Percentiles rank a stretch among this genome's conserved stretches.
Conservation (phyloP, 2,888 invertebrate genomes). For the Hydraecia micacea region DNA sequence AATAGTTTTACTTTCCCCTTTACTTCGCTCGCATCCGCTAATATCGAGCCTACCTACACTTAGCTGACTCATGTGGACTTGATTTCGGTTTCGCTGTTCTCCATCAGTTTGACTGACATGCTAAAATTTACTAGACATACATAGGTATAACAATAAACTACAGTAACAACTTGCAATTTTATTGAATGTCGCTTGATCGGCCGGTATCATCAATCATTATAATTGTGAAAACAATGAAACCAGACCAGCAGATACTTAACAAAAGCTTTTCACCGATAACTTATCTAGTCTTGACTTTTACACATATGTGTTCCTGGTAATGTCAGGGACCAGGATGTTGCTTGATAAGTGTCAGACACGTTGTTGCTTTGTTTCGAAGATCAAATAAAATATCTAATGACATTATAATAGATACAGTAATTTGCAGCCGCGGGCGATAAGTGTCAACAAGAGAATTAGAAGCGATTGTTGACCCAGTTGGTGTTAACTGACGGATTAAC, state of each 20-base stretch:
- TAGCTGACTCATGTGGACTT: constrained; percentile 86
- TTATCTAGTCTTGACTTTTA: constrained; percentile 40
- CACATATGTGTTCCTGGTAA: constrained; percentile 37
- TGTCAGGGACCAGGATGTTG: constrained; percentile 27
- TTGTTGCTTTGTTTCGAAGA: constrained; percentile 44
- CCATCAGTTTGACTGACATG: constrained; percentile 80
- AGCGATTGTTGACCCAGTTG: constrained; percentile 66
- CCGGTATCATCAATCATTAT: constrained; percentile 71
- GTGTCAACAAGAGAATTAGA: constrained; percentile 57
- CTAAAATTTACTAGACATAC: constrained; percentile 66
- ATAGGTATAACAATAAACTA: constrained; percentile 42
- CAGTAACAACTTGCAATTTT: constrained; percentile 71
- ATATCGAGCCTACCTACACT: constrained; percentile 84
- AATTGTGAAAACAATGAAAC: constrained; percentile 57
- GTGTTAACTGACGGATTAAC: constrained; percentile 52
- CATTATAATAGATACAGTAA: constrained; percentile 59
- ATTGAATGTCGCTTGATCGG: constrained; percentile 59
- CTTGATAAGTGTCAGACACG: constrained; percentile 22
- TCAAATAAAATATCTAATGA: constrained; percentile 56
- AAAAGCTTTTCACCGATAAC: constrained; percentile 55
- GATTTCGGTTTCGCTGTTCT: constrained; percentile 86
- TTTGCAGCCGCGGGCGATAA: constrained; percentile 59
- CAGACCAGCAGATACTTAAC: constrained; percentile 38
- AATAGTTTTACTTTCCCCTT: constrained; percentile 89
- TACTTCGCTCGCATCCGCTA: constrained; percentile 85